Conservation (phyloP, 2,113 vertebrate species). For the Oryzias curvinotus region DNA sequence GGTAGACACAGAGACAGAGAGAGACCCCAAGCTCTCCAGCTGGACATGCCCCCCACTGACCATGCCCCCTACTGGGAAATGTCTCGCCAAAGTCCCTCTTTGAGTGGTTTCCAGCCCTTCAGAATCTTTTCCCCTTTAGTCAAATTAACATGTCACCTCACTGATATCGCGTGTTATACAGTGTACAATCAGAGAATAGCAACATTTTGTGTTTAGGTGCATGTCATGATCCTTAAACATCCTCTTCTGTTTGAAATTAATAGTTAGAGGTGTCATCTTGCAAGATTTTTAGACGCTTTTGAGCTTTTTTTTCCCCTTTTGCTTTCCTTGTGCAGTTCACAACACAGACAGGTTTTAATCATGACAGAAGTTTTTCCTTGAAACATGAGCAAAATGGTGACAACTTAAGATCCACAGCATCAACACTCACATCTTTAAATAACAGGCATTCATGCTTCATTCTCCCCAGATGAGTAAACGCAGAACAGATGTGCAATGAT, state of each 20-base stretch:
- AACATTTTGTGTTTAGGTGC: no score
- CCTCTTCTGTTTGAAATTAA: constrained; percentile 14
- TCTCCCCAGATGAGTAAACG: constrained; percentile 51
- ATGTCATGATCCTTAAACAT: constrained; percentile 5
- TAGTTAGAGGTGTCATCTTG: constrained; percentile 4
- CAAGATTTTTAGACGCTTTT: constrained; percentile 10
- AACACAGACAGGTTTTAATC: constrained; percentile 36
- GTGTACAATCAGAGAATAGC: no score
- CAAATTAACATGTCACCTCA: constrained; percentile 15
- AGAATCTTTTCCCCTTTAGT: constrained; percentile 7
- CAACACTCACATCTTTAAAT: constrained; percentile 34
- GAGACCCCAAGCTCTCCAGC: constrained; percentile 25
- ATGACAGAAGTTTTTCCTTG: constrained; percentile 35
- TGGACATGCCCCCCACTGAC: constrained; percentile 52
- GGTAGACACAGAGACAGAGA: no score
- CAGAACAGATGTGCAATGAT: constrained; percentile 41
- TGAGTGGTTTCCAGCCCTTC: constrained; percentile 36
- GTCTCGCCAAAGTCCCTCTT: constrained; percentile 46
- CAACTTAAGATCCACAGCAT: constrained; percentile 29
- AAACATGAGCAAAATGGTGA: constrained; percentile 40
- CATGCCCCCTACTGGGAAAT: constrained; percentile 45
- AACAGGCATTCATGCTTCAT: constrained; percentile 3
- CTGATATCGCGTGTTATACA: no score
- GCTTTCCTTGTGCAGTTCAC: constrained; percentile 31
- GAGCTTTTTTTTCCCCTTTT: constrained; percentile 18